These are phyloP conservation scores for Hofmannophila pseudospretella DNA, from an alignment of 2,888 invertebrate genomes.

Conservation along the genomic window DNA sequence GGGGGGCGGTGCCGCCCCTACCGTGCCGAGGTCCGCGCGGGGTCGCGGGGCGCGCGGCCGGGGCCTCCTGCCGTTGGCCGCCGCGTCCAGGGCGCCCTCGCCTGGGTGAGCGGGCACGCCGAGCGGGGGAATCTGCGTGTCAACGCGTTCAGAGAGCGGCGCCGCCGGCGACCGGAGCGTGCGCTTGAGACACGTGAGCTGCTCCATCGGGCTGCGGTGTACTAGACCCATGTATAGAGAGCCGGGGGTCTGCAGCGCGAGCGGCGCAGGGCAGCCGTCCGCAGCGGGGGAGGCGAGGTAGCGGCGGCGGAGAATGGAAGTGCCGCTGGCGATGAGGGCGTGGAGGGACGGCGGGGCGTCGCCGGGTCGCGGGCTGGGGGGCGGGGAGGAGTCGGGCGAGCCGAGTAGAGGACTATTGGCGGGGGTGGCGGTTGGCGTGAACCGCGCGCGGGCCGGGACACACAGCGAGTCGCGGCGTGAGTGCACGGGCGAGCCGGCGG, in stretches of 20 bases:
- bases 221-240: conserved; percentile 80
- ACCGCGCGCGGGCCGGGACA: conserved; percentile 81
- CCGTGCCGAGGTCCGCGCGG: conserved; percentile 44
- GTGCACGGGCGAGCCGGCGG: conserved; percentile 73
- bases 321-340: conserved; percentile 72
- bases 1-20: conserved; percentile 31
- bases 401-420: conserved; percentile 89
- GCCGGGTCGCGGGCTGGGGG: conserved; percentile 81
- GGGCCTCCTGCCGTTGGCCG: conserved; percentile 57
- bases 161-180: conserved; percentile 66
- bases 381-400: conserved; percentile 75
- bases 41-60: conserved; percentile 53
- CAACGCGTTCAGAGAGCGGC: conserved; percentile 36
- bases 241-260: conserved; percentile 78
- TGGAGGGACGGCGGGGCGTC: conserved; percentile 70
- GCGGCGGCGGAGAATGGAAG: conserved; percentile 65
- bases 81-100: conserved; percentile 71
- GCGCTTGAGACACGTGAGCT: conserved; percentile 84
- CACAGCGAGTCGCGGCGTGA: conserved; percentile 89
- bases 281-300: conserved; percentile 77
- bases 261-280: conserved; percentile 79
- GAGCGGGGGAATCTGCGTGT: conserved; percentile 47
- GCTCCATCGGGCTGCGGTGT: conserved; percentile 87
- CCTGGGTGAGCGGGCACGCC: conserved; percentile 81
- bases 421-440: conserved; percentile 90